Conservation (phyloP, 1,140 invertebrate species). For the Campodea augens region DNA sequence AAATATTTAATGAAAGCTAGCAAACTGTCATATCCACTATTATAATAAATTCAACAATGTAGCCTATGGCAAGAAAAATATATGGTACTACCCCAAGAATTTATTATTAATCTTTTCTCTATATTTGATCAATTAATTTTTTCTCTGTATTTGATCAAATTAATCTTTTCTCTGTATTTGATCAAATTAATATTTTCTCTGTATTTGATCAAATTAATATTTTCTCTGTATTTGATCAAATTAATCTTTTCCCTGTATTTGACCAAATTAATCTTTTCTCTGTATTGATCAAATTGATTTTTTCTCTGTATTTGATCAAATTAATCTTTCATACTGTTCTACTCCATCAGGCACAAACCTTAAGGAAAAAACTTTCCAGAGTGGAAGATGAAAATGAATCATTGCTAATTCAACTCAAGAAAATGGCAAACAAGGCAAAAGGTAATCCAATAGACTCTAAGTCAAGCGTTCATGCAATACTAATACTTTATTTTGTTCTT, state of each 20-base stretch:
- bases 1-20: too few relatives aligned
- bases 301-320: neutral
- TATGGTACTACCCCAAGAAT: too few relatives aligned
- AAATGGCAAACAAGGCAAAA: slow-evolving; percentile 69
- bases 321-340: slow-evolving; percentile 7
- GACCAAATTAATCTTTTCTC: neutral
- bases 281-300: neutral
- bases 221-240: neutral
- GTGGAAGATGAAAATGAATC: slow-evolving; percentile 89
- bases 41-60: too few relatives aligned
- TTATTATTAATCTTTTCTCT: too few relatives aligned
- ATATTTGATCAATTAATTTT: too few relatives aligned
- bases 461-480: too few relatives aligned
- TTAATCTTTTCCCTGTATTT: neutral
- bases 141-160: too few relatives aligned
- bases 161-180: too few relatives aligned
- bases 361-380: slow-evolving; percentile 64
- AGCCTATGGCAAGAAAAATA: too few relatives aligned
- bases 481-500: neutral
- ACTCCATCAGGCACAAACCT: slow-evolving; percentile 48
- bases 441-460: slow-evolving; percentile 31
- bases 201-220: neutral
- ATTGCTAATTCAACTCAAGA: slow-evolving; percentile 75
- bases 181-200: neutral
- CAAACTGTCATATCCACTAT: too few relatives aligned